Percentiles rank a stretch among this genome's conserved stretches.
Evolutionary conservation across 2,113 vertebrate species (phyloP).

Genomic region (Pyrgilauda ruficollis): DNA sequence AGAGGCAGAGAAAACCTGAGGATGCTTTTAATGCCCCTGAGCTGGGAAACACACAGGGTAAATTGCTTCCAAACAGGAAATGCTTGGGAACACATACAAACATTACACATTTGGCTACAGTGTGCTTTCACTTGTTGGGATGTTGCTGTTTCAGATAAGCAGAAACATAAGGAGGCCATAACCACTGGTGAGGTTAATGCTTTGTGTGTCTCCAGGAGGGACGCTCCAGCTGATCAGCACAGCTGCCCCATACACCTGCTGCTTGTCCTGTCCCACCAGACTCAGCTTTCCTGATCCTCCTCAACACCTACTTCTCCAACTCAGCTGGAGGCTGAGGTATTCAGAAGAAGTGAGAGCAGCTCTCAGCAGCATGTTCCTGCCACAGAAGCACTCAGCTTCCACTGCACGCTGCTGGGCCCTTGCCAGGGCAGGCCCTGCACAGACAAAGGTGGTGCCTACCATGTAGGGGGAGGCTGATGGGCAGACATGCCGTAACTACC

Average conservation of each 20-base stretch:
- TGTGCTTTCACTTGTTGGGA: background rate
- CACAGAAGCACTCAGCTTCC: background rate
- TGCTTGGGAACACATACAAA: background rate
- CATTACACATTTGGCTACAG: background rate
- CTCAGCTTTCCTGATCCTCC: background rate
- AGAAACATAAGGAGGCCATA: background rate
- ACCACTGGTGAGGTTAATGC: background rate
- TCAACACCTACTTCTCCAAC: background rate
- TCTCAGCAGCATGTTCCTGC: background rate
- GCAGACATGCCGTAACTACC: background rate
- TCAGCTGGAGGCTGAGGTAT: background rate
- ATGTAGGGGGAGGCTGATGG: fast-evolving
- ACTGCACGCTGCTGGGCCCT: fast-evolving
- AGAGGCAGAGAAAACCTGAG: background rate
- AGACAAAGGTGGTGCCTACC: too few species aligned
- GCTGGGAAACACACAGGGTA: background rate
- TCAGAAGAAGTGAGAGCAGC: background rate
- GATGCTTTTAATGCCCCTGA: background rate
- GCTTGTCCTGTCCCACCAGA: fast-evolving
- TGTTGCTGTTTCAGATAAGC: background rate
- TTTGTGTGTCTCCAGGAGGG: background rate
- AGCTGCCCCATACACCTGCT: fast-evolving
- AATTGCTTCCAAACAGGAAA: background rate
- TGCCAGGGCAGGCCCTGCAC: background rate
- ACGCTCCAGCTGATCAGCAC: fast-evolving